Evolutionary conservation across 2,797 vertebrate species (phyloP).

Genomic region (Girardinus metallicus): DNA sequence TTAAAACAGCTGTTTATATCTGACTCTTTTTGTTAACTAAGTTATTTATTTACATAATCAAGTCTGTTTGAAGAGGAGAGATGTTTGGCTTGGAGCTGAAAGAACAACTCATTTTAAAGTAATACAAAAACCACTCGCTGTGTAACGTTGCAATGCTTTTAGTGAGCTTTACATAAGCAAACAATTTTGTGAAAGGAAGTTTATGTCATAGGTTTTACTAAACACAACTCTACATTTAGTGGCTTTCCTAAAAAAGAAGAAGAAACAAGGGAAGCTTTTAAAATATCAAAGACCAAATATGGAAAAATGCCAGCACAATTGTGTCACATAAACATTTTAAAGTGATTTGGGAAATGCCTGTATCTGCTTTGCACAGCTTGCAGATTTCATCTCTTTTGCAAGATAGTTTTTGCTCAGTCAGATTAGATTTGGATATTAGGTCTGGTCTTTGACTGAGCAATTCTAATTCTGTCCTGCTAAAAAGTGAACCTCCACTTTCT

Average conservation of each 20-base stretch:
- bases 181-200: neutral
- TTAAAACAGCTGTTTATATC: neutral
- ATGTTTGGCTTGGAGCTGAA: slow-evolving; percentile 1
- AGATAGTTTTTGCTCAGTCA: neutral
- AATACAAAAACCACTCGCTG: neutral
- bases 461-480: neutral
- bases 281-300: neutral
- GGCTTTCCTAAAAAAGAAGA: slow-evolving; percentile 11
- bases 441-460: neutral
- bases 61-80: neutral
- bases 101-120: neutral
- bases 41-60: neutral
- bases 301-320: neutral
- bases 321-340: neutral
- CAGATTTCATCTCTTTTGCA: neutral
- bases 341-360: neutral
- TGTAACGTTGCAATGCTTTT: neutral
- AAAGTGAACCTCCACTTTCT: neutral
- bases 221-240: neutral
- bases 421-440: neutral
- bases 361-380: neutral
- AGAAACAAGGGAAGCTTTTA: slow-evolving; percentile 2
- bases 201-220: neutral
- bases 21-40: neutral
- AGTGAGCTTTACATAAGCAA: neutral